Evolutionary conservation across 2,888 invertebrate genomes (phyloP).

Genomic region (Cryptocephalus primarius): DNA sequence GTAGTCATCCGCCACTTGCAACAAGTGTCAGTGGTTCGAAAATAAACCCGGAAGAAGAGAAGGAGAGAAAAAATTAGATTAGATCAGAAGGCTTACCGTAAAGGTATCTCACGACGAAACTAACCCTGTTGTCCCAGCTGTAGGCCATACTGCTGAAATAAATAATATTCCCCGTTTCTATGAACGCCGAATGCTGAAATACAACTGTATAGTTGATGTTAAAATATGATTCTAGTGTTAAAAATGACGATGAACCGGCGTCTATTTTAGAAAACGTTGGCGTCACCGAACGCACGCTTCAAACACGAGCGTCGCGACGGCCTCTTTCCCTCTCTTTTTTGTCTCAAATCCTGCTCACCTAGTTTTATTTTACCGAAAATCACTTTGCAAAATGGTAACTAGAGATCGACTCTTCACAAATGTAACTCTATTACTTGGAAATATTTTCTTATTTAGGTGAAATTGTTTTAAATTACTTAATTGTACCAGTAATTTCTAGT

Average conservation of each 20-base stretch:
- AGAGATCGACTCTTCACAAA: too few species aligned
- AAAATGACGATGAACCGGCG: constrained; percentile 19
- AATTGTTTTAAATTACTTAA: too few species aligned
- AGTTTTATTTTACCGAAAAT: too few species aligned
- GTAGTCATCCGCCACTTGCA: background rate
- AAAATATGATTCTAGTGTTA: constrained; percentile 14
- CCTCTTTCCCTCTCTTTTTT: too few species aligned
- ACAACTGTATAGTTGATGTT: constrained; percentile 4
- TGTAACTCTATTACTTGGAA: too few species aligned
- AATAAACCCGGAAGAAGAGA: background rate
- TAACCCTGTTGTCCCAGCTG: constrained; percentile 75
- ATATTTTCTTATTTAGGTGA: too few species aligned
- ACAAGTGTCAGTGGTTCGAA: constrained; percentile 5
- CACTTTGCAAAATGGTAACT: too few species aligned
- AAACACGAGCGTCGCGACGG: background rate
- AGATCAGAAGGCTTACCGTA: constrained; percentile 53
- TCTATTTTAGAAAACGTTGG: constrained; percentile 23
- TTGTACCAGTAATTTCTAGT: too few species aligned
- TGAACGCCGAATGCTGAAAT: constrained; percentile 4
- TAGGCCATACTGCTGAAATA: constrained; percentile 50
- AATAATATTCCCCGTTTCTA: background rate
- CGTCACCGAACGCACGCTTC: constrained; percentile 6
- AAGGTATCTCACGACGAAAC: constrained; percentile 69
- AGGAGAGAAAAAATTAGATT: too few species aligned
- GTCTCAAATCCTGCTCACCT: too few species aligned